Evolutionary conservation across 2,797 vertebrate genomes (phyloP), one percentile per base, ranked within the genome.

Genomic region (Rhinella marina): DNA sequence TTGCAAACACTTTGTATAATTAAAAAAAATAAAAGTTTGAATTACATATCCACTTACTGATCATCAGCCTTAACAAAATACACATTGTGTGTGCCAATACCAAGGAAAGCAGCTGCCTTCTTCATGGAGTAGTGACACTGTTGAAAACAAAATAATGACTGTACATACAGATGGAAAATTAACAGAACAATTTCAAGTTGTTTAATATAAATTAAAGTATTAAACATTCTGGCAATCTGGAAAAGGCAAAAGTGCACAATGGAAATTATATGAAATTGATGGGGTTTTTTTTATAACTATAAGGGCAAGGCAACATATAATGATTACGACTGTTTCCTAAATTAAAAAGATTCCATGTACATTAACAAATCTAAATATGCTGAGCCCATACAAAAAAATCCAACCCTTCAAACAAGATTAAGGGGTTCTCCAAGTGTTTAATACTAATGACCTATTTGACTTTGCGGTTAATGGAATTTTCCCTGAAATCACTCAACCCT

Each of bases 61-160:
- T 93, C 93, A 92, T 96, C 96, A 85, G 95, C 94, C 89, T 94
- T 95, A 90, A 97, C 91, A 90, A 94, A 93, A 84, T 93, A 96
- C 89, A 97, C 93, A 0, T 97, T 97, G 91, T 95, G 93, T 2
- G 95, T 96, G 88, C 97, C 96, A 85, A 96, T 95, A 73, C 96
- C 95, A 90, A 97, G 93, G 87, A 97, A 96, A 54, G 95, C 95
- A 9, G 95, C 96, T 88, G 96, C 95, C 91, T 97, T 97, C 92
- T 95, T 94, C 94, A 97, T 94, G 48, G 96, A 97, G 88, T 97
- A 97, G 94, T 97, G 96, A 90, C 95, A 93, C 96, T 97, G 90
- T 84, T 86, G 90, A 90, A 87, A 90, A 85, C 56, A 86, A 23
- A 10, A 64, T 52, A 91, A 14, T 88, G 62, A 87, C 86, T 78